Percentiles rank a stretch among this genome's conserved stretches.
These are phyloP conservation scores for Nomada goodeniana DNA, from an alignment of 2,888 invertebrate species.

Conservation along the genomic window DNA sequence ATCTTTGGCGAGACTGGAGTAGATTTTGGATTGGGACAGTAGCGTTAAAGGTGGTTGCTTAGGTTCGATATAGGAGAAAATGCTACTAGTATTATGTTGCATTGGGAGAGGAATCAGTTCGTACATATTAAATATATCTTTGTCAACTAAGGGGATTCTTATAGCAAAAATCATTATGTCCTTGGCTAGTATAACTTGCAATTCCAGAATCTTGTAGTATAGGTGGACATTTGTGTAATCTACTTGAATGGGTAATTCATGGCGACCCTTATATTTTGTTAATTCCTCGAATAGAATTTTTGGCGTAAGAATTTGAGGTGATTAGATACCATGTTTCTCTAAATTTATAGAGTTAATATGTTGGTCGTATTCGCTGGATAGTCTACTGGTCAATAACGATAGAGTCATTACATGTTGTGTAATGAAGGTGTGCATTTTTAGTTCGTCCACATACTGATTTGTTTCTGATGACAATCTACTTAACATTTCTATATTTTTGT, in stretches of 20 bases:
- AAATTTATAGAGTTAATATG: conserved; percentile 24
- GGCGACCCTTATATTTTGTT: background rate
- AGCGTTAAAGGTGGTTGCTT: conserved; percentile 16
- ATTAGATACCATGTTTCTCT: conserved; percentile 7
- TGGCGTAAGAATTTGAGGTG: conserved; percentile 16
- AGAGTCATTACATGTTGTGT: conserved; percentile 18
- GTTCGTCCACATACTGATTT: background rate
- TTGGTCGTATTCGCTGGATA: conserved; percentile 3
- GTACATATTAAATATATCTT: background rate
- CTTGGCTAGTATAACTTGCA: background rate
- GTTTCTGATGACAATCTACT: conserved; percentile 16
- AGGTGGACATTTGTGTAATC: conserved; percentile 9
- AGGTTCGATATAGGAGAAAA: conserved; percentile 16
- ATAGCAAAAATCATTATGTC: conserved; percentile 1
- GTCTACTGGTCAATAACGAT: conserved; percentile 3
- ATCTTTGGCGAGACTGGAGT: background rate
- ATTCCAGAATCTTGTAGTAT: background rate
- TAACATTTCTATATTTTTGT: conserved; percentile 13
- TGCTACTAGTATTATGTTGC: background rate
- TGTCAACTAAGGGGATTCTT: conserved; percentile 2
- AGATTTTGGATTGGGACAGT: conserved; percentile 8
- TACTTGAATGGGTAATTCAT: conserved; percentile 8
- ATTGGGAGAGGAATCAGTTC: conserved; percentile 21
- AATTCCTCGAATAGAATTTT: conserved; percentile 4
- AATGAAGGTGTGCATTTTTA: background rate